These are phyloP conservation scores for Corydoras maculifer DNA, from an alignment of 2,113 vertebrate species.

Conservation along the genomic window DNA sequence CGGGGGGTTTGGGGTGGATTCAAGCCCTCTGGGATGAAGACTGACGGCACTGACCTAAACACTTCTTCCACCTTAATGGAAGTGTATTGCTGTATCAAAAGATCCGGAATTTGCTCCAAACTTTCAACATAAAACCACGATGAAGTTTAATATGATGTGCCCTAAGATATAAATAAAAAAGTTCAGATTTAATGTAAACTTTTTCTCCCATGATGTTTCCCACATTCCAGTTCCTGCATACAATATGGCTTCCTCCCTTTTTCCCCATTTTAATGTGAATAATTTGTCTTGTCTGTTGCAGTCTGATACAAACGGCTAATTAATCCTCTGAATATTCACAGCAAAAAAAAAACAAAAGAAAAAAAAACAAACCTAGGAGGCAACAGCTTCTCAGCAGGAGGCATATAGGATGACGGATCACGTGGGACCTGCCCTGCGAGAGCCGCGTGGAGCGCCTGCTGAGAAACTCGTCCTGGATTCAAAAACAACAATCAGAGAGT, in stretches of 20 bases:
- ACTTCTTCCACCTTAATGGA: background rate
- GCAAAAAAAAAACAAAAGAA: background rate
- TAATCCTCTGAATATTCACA: background rate
- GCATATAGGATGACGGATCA: background rate
- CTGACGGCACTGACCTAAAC: too few species aligned
- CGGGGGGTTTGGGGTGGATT: background rate
- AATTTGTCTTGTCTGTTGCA: slow-evolving; percentile 4
- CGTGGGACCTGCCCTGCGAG: background rate
- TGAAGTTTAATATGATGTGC: too few species aligned
- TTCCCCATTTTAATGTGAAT: background rate
- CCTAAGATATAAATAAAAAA: too few species aligned
- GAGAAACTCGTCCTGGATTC: background rate
- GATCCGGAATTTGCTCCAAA: background rate
- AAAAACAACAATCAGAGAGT: background rate
- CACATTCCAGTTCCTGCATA: background rate
- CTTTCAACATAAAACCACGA: too few species aligned
- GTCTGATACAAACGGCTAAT: slow-evolving; percentile 2
- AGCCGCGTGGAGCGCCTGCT: background rate
- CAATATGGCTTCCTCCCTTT: background rate
- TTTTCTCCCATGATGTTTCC: background rate
- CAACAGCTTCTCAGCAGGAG: slow-evolving; percentile 1
- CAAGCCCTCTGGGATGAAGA: background rate
- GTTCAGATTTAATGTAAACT: background rate
- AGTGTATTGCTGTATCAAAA: background rate
- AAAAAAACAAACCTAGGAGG: slow-evolving; percentile 9